Evolutionary conservation across 2,797 vertebrate species (phyloP).

Genomic region (Argyrosomus regius): DNA sequence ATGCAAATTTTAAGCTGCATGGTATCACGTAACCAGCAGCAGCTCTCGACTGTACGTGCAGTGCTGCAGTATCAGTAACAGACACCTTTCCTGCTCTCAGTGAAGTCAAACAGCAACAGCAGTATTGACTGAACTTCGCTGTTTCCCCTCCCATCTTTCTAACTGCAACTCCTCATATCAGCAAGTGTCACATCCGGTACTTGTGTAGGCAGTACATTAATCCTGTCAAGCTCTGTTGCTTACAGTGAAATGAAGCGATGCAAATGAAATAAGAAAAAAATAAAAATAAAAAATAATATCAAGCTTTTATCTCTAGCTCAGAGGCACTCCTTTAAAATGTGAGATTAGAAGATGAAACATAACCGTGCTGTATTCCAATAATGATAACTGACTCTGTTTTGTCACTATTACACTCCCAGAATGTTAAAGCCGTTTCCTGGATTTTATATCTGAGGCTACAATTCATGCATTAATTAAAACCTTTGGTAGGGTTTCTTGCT

Average conservation of each 20-base stretch:
- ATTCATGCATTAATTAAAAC: conserved; percentile 37
- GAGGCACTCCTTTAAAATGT: conserved; percentile 28
- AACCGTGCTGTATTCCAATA: background rate
- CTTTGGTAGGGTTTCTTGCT: conserved; percentile 16
- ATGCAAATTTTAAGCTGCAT: conserved; percentile 1
- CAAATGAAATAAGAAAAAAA: conserved; percentile 28
- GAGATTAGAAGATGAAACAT: conserved; percentile 39
- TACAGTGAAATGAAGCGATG: conserved; percentile 11
- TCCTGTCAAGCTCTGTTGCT: conserved; percentile 24
- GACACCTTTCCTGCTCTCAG: background rate
- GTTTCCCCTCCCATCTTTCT: background rate
- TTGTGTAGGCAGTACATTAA: conserved; percentile 35
- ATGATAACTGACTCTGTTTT: conserved; percentile 32
- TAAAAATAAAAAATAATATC: background rate
- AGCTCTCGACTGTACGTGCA: background rate
- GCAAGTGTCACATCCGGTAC: conserved; percentile 31
- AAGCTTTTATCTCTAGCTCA: conserved; percentile 41
- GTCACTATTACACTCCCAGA: background rate
- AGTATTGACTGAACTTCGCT: background rate
- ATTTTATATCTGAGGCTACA: conserved; percentile 29
- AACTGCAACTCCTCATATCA: conserved; percentile 14
- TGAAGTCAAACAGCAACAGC: conserved; percentile 20
- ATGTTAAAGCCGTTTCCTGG: conserved; percentile 15
- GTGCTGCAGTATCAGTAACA: background rate
- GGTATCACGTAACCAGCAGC: background rate